Evolutionary conservation across 2,888 invertebrate species (phyloP).

Genomic region (Malthinus flaveolus): DNA sequence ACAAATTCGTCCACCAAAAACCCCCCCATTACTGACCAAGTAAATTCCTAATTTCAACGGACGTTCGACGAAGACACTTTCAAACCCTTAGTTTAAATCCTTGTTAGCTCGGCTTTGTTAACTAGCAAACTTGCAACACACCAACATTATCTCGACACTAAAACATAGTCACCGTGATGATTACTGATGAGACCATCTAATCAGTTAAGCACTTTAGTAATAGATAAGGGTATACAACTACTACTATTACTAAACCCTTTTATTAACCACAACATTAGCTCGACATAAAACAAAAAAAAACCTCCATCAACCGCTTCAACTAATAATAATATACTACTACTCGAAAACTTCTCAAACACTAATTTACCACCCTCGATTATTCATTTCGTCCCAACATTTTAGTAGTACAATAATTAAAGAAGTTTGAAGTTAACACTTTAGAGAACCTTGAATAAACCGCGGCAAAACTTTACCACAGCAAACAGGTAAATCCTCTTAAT

Average conservation of each 20-base stretch:
- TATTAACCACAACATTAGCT: no score
- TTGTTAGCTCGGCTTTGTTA: constrained; percentile 26
- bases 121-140: constrained; percentile 24
- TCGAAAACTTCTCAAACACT: background rate
- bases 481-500: constrained; percentile 46
- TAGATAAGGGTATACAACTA: constrained; percentile 23
- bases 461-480: constrained; percentile 18
- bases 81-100: constrained; percentile 23
- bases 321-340: background rate
- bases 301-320: no score
- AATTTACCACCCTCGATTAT: background rate
- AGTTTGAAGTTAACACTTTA: constrained; percentile 3
- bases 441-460: constrained; percentile 5
- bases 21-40: constrained; percentile 19
- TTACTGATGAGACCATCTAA: constrained; percentile 31
- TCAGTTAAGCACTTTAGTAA: constrained; percentile 25
- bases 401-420: constrained; percentile 3
- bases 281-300: background rate
- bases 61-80: constrained; percentile 23
- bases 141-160: constrained; percentile 22
- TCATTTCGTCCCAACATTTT: constrained; percentile 1
- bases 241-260: constrained; percentile 9
- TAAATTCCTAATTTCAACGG: constrained; percentile 20
- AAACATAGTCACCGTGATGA: constrained; percentile 32
- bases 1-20: constrained; percentile 20